Base-by-base conservation (phyloP, 1,140 invertebrate genomes). In the Zophobas morio region DNA sequence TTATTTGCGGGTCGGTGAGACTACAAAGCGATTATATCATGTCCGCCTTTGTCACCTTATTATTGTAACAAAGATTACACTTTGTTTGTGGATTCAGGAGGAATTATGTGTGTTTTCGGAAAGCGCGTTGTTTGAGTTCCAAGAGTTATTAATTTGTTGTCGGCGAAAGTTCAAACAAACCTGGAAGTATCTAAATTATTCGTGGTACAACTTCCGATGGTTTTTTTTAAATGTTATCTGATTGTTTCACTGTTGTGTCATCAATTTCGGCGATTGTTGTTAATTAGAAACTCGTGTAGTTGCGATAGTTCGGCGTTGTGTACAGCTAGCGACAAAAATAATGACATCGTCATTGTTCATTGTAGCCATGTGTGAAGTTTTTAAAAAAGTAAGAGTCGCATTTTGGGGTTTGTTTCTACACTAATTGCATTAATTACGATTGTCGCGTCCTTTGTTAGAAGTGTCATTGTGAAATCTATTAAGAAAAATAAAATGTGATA, bases 291-390 rank as follows among this genome's bases (percentile, higher is more conserved):
- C 8, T 46, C 8, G 3, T 8, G 42, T 8, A 46, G 56, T 39
- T 60, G 6, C 34, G 56, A 20, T 20, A 20, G 20, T 20, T 20
- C 0, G 20, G 20, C 20, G 20, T 20, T 20, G 20, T 20, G 20
- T 60, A 60, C 56, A 60, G 56, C 37, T 60, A 60, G 56, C 56
- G 56, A 36, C 56, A 60, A 60, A 60, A 60, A 36, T 36, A 60
- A 36, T 60, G 56, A 60, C 56, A 36, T 60, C 56, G 37, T 0
- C 8, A 57, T 39, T 34, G 20, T 20, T 20, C 8, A 3, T 8
- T 4, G 8, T 46, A 20, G 20, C 20, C 20, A 20, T 20, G 20
- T 20, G 20, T 20, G 20, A 20, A 20, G 3, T 3, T 4, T 46
- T 46, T 8, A 46, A 46, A 20, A 20, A 20, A 20, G 20, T 20